Percentiles rank a stretch among this genome's conserved stretches.
Conservation (phyloP, 1,140 invertebrate species). For the Bombus pascuorum region DNA sequence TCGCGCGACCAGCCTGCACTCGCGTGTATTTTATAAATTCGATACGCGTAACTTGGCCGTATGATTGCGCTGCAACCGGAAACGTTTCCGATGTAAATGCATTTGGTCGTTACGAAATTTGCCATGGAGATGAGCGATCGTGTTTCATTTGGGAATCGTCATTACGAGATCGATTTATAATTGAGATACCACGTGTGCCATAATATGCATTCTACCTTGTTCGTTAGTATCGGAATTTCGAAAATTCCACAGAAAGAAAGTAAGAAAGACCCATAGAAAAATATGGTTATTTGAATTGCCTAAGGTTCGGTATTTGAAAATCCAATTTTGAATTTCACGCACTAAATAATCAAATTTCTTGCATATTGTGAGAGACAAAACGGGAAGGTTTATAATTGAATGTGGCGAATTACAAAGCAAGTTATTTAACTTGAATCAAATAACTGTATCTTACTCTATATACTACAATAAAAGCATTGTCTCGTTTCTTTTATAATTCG, state of each 20-base stretch:
- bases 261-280: accelerated
- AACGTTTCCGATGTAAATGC: slow-evolving; percentile 29
- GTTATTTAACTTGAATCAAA: no score
- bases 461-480: background rate
- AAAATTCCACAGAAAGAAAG: background rate
- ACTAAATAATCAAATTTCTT: no score
- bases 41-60: slow-evolving; percentile 19
- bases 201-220: background rate
- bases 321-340: no score
- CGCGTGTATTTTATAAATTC: slow-evolving; percentile 41
- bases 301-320: no score
- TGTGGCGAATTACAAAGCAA: background rate
- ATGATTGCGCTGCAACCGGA: background rate
- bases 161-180: slow-evolving; percentile 35
- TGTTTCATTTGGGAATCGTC: slow-evolving; percentile 24
- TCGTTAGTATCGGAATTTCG: background rate
- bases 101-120: slow-evolving; percentile 38
- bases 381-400: no score
- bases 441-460: background rate
- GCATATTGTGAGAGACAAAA: no score
- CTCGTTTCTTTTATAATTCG: background rate
- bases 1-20: background rate
- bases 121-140: background rate
- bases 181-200: slow-evolving; percentile 10
- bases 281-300: no score